Percentiles rank a stretch among this genome's conserved stretches.
These are phyloP conservation scores for Polydrusus tereticollis DNA, from an alignment of 2,888 invertebrate species.

Conservation along the genomic window DNA sequence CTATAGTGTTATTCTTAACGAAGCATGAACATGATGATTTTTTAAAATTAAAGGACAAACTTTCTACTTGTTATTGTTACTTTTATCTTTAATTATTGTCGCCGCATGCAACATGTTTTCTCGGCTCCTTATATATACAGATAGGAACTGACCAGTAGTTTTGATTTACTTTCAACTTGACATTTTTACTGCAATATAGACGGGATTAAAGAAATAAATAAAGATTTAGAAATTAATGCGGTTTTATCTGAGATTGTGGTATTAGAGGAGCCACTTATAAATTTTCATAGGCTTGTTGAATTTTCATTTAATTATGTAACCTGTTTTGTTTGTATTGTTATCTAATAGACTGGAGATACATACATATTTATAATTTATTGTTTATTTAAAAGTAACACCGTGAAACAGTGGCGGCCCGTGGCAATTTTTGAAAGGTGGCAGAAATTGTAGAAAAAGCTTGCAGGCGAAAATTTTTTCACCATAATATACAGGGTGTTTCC, in stretches of 20 bases:
- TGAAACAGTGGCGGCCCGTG: no score
- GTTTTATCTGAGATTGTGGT: constrained; percentile 9
- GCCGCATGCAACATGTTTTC: neutral
- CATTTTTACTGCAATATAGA: constrained; percentile 3
- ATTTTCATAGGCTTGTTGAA: neutral
- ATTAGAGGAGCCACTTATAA: constrained; percentile 9
- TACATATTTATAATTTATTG: neutral
- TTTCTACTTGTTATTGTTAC: constrained; percentile 1
- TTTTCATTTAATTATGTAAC: constrained; percentile 2
- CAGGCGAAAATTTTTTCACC: no score
- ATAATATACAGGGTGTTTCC: no score
- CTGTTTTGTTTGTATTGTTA: neutral
- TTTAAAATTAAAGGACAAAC: neutral
- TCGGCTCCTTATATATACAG: neutral
- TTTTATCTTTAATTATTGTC: constrained; percentile 2
- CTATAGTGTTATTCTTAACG: neutral
- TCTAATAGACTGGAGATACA: constrained; percentile 4
- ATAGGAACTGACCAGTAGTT: constrained; percentile 18
- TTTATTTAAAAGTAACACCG: no score
- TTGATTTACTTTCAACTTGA: constrained; percentile 16
- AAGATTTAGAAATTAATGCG: constrained; percentile 6
- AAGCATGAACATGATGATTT: neutral
- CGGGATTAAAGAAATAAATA: constrained; percentile 13
- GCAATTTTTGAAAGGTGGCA: no score
- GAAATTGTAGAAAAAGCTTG: no score